phyloP scores from a whole-genome alignment of 2,888 invertebrate genomes.

The Tetheella fluctuosa region DNA sequence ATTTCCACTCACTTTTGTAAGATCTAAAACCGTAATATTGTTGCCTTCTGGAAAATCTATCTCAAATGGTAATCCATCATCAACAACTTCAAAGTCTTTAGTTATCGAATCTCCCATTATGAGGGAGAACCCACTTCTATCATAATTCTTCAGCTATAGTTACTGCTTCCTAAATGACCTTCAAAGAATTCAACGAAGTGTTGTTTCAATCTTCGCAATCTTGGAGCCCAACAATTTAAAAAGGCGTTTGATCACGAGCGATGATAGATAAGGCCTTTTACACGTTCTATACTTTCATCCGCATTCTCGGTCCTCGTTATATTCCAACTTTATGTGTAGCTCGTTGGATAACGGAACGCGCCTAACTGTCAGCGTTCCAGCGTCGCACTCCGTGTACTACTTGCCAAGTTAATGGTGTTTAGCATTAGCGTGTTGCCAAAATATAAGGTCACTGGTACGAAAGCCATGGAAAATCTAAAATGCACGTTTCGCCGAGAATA shows the following conservation, averaged over 20 bases:
- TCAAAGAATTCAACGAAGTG: not conserved
- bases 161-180: not conserved
- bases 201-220: not conserved
- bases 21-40: too few species aligned
- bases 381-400: slow-evolving; percentile 55
- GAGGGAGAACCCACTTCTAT: not conserved
- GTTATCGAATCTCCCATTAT: too few species aligned
- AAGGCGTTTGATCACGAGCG: not conserved
- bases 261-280: slow-evolving; percentile 12
- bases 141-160: not conserved
- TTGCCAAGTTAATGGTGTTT: slow-evolving; percentile 56
- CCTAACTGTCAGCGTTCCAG: slow-evolving; percentile 51
- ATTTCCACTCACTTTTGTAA: too few species aligned
- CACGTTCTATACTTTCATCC: slow-evolving; percentile 50
- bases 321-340: slow-evolving; percentile 37
- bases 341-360: slow-evolving; percentile 57
- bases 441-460: slow-evolving; percentile 32
- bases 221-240: slow-evolving; percentile 11
- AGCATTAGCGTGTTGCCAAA: slow-evolving; percentile 42
- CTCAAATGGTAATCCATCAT: too few species aligned
- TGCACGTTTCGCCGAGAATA: not conserved
- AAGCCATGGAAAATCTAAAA: slow-evolving; percentile 3
- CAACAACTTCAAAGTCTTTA: too few species aligned
- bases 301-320: slow-evolving; percentile 54
- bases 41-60: too few species aligned